These are phyloP conservation scores for Mechanitis mazaeus DNA, from an alignment of 2,888 invertebrate species.

Conservation along the genomic window DNA sequence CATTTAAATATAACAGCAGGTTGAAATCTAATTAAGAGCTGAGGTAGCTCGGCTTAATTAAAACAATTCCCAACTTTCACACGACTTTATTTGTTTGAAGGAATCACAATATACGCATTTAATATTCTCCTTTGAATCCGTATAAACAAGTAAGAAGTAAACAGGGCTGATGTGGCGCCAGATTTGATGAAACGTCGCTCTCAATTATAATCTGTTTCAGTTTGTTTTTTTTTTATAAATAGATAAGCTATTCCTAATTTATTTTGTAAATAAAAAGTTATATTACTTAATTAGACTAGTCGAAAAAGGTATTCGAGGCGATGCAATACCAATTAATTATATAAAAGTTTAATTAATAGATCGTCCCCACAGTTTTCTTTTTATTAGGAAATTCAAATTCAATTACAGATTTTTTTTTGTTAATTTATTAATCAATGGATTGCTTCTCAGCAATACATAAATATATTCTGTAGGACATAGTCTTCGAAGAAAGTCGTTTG, in stretches of 20 bases:
- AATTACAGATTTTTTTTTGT: too few relatives aligned
- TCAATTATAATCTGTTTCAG: not conserved
- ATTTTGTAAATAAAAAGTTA: too few relatives aligned
- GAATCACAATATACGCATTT: slow-evolving; percentile 10
- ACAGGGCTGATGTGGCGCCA: not conserved
- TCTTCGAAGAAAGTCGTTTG: too few relatives aligned
- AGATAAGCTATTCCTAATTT: not conserved
- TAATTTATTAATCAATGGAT: too few relatives aligned
- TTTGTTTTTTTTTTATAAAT: not conserved
- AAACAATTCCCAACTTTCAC: slow-evolving; percentile 23
- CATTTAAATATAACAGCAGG: slow-evolving; percentile 16
- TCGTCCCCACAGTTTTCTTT: too few relatives aligned
- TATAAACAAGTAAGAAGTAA: slow-evolving; percentile 5
- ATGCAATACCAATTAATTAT: too few relatives aligned
- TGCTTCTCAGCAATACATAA: too few relatives aligned
- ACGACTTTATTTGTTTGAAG: slow-evolving; percentile 18
- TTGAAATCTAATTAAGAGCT: slow-evolving; percentile 25
- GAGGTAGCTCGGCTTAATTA: slow-evolving; percentile 24
- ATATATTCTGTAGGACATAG: too few relatives aligned
- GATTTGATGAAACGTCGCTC: slow-evolving; percentile 1
- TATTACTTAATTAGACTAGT: too few relatives aligned
- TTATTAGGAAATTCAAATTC: too few relatives aligned
- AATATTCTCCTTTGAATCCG: slow-evolving; percentile 4
- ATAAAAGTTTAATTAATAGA: too few relatives aligned
- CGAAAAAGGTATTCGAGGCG: too few relatives aligned